Conservation (phyloP, 2,888 invertebrate genomes). For the Hirtodrosophila histrioides region DNA sequence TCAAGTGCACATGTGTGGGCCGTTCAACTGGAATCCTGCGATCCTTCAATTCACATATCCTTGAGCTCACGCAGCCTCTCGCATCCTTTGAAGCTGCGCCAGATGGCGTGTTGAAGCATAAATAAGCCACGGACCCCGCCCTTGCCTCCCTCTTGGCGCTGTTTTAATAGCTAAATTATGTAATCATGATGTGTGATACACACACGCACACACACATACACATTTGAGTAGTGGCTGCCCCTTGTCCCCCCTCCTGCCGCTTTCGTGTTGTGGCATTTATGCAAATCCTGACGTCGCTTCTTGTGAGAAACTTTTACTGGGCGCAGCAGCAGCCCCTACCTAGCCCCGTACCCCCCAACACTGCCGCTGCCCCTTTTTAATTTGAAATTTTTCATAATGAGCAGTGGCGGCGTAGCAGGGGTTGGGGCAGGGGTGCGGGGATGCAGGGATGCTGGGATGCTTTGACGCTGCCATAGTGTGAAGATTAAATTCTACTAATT, state of each 20-base stretch:
- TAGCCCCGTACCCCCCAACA: conserved; percentile 3
- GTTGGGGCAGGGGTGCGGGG: conserved; percentile 1
- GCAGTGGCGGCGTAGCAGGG: conserved; percentile 33
- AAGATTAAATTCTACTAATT: conserved; percentile 80
- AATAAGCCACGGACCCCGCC: conserved; percentile 61
- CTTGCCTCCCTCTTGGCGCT: conserved; percentile 34
- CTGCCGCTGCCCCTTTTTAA: conserved; percentile 68
- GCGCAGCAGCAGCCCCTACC: conserved; percentile 26
- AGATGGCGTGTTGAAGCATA: conserved; percentile 81
- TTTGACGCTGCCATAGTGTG: conserved; percentile 79
- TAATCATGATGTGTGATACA: conserved; percentile 78
- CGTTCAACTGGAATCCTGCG: not conserved
- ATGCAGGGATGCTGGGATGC: conserved; percentile 16
- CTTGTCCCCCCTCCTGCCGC: conserved; percentile 23
- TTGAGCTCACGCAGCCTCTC: not conserved
- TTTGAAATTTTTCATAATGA: conserved; percentile 81
- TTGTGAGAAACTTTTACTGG: conserved; percentile 72
- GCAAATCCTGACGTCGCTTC: conserved; percentile 74
- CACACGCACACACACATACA: conserved; percentile 43
- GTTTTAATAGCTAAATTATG: conserved; percentile 80
- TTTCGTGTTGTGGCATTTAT: conserved; percentile 73
- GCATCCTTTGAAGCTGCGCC: conserved; percentile 69
- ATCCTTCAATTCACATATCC: conserved; percentile 1
- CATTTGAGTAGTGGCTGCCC: conserved; percentile 14
- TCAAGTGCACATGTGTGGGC: conserved; percentile 72